Base-by-base conservation (phyloP, 2,888 invertebrate species). In the Notocelia uddmanniana region DNA sequence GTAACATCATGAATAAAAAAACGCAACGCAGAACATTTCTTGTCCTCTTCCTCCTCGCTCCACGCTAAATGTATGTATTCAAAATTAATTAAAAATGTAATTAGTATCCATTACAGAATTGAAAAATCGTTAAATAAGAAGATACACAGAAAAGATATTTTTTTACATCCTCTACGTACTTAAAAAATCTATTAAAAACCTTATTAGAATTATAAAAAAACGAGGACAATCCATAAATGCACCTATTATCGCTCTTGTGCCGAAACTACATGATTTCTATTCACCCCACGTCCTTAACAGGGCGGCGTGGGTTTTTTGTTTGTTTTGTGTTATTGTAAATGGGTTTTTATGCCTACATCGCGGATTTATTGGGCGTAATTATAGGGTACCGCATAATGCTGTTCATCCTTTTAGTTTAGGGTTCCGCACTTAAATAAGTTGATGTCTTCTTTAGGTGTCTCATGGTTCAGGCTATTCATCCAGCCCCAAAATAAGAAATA, bases 321-420 rank as follows among this genome's bases (percentile, higher is more conserved):
- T 77, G 75, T 79, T 78, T 77, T 80, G 74, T 79, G 77, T 78
- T 80, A 83, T 85, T 80, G 80, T 78, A 83, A 82, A 84, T 84
- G 79, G 81, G 79, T 79, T 80, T 71, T 78, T 78, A 73, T 82
- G 78, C 77, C 74, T 72, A 75, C 76, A 74, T 74, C 78, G 85
- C 85, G 79, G 81, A 88, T 86, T 89, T 88, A 89, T 90, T 81
- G 85, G 79, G 76, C 81, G 82, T 91, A 91, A 91, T 91, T 84
- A 88, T 78, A 79, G 90, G 87, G 84, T 86, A 76, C 77, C 73
- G 74, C 37, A 67, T 54, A 57, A 68, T 52, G 58, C 26, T 58
- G 57, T 52, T 80, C 82, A 81, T 83, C 79, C 77, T 76, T 71
- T 75, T 73, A 73, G 66, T 67, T 74, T 79, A 78, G 78, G 75